Evolutionary conservation across 2,888 invertebrate species (phyloP), one percentile per base, ranked within the genome.

Genomic region (Drosophila histrio): DNA sequence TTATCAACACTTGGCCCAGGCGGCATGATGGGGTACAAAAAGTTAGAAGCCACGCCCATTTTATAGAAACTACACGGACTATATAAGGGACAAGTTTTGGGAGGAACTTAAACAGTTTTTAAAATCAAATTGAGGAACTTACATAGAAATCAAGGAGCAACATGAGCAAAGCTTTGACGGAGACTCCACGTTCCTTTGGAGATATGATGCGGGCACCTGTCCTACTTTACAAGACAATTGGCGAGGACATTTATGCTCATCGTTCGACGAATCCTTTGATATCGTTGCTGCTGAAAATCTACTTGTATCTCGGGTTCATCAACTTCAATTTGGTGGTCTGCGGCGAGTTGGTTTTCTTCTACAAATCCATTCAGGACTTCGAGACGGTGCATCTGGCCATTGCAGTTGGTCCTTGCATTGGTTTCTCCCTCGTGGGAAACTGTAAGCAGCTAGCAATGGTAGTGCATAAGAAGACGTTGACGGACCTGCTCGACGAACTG

Each of bases 351-450:
- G 53, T 89, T 0, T 88, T 79, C 43, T 85, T 91, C 28, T 63
- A 78, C 41, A 73, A 79, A 0, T 78, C 88, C 0, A 24, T 91
- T 3, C 84, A 79, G 61, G 66, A 79, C 26, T 79, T 67, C 24
- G 83, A 77, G 9, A 83, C 88, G 2, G 62, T 90, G 24, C 77
- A 82, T 7, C 54, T 84, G 71, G 86, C 89, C 17, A 89, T 90
- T 26, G 91, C 89, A 0, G 81, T 91, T 8, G 91, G 89, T 2
- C 89, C 91, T 0, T 90, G 88, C 44, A 79, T 91, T 58, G 90
- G 88, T 1, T 89, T 89, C 56, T 85, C 87, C 0, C 44, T 90
- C 30, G 84, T 91, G 15, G 59, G 88, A 0, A 79, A 89, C 30
- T 87, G 81, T 2, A 91, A 91, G 47, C 89, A 91, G 53, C 17